Conservation (phyloP, 2,888 invertebrate genomes). For the Drosophila mettleri region DNA sequence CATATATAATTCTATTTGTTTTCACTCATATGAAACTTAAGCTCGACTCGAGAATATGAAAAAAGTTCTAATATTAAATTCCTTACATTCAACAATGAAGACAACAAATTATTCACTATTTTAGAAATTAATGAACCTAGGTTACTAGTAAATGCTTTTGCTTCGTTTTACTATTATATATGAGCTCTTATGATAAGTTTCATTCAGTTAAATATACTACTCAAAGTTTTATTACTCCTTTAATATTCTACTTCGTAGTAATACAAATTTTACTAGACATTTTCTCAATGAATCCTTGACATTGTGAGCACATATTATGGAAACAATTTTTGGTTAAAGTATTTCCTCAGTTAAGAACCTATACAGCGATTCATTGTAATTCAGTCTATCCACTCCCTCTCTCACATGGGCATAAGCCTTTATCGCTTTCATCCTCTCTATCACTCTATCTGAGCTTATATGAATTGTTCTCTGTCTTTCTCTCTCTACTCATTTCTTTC, state of each 20-base stretch:
- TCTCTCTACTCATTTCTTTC: not conserved
- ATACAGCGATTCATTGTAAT: no score
- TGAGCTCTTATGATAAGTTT: no score
- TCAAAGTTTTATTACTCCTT: not conserved
- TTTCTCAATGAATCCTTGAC: not conserved
- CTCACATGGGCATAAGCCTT: not conserved
- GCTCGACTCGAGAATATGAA: not conserved
- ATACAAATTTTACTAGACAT: not conserved
- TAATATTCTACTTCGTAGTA: not conserved
- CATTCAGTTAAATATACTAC: no score
- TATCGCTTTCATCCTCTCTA: not conserved
- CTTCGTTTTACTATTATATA: no score
- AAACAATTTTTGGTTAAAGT: no score
- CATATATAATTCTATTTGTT: not conserved
- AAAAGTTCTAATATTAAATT: no score
- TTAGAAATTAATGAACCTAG: no score
- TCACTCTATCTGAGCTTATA: not conserved
- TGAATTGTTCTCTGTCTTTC: not conserved
- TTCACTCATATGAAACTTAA: not conserved
- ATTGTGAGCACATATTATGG: not conserved
- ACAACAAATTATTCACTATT: no score
- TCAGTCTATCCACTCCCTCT: not conserved
- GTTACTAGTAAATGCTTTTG: no score
- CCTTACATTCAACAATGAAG: no score
- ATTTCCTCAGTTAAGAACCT: no score